Evolutionary conservation across 1,140 invertebrate species (phyloP), one percentile per base, ranked within the genome.

Genomic region (Euura saliciscinereae): DNA sequence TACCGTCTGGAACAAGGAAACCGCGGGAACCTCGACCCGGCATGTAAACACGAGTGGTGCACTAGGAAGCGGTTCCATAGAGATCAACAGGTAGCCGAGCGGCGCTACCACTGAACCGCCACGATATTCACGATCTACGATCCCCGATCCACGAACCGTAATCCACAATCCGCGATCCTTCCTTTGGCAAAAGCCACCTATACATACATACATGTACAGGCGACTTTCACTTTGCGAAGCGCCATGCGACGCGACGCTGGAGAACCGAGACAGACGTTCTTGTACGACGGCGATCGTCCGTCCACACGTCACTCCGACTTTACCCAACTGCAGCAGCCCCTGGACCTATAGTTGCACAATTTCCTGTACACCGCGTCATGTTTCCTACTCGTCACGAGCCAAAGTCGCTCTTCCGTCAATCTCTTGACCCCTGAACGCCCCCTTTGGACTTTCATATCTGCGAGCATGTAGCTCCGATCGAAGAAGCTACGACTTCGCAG

Each of bases 11-110:
- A 59, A 59, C 51, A 59, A 59, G 51, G 51, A 59, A 59, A 59
- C 51, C 51, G 13, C 51, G 51, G 51, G 51, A 5, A 59, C 13
- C 51, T 59, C 51, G 13, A 59, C 51, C 51, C 51, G 51, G 51
- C 51, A n/a, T 59, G 51, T 59, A 59, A 59, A 59, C 51, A 59
- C 51, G 51, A 59, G 51, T n/a, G 51, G 51, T n/a, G 51, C 51
- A 59, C 51, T 59, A 59, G 51, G 51, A 59, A 59, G 51, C 51
- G 51, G 51, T 8, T 59, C 28, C 28, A 59, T 59, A n/a, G 51
- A 59, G 51, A 59, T 59, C 51, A n/a, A 59, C 51, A 59, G 51
- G 51, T 59, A 59, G 3, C 51, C 51, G 3, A 59, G 51, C 28
- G 28, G 51, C 10, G 51, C 6, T 59, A 28, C 28, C 28, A 28